Percentiles rank a stretch among this genome's conserved stretches.
phyloP scores from a whole-genome alignment of 2,888 invertebrate genomes.

The Meta bourneti region DNA sequence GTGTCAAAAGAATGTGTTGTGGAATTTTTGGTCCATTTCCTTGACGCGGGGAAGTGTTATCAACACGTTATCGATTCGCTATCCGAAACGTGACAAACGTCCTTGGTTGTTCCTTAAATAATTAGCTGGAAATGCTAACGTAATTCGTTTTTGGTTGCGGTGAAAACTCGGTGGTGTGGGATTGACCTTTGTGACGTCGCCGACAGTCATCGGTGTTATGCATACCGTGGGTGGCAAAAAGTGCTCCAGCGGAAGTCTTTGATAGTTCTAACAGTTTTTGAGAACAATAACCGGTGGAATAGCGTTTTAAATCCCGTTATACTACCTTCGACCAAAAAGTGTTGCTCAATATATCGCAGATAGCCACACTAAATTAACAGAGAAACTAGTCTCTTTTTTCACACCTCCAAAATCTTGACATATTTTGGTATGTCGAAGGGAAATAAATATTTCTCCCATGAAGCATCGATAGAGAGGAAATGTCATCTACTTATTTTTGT shows the following conservation, averaged over 20 bases:
- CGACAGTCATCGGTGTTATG: neutral
- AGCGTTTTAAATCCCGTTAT: too few species aligned
- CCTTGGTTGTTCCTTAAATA: constrained; percentile 41
- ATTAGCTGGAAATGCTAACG: constrained; percentile 10
- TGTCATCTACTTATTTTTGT: too few species aligned
- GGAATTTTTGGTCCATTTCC: neutral
- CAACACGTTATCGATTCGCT: constrained; percentile 29
- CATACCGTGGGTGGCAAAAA: neutral
- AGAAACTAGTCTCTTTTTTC: too few species aligned
- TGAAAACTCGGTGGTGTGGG: neutral
- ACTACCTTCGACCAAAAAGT: neutral
- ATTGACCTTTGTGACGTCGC: constrained; percentile 55
- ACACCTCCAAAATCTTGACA: too few species aligned
- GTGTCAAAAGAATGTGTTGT: constrained; percentile 7
- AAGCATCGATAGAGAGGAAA: too few species aligned
- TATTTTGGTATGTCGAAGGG: too few species aligned
- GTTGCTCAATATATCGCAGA: neutral
- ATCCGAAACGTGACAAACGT: constrained; percentile 39
- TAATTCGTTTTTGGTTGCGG: neutral
- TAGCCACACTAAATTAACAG: too few species aligned
- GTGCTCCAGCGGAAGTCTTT: neutral
- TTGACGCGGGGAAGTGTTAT: constrained; percentile 4
- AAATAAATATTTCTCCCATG: too few species aligned
- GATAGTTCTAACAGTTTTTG: neutral
- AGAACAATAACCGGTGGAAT: too few species aligned